Evolutionary conservation across 2,888 invertebrate genomes (phyloP).

Genomic region (Sepiola atlantica): DNA sequence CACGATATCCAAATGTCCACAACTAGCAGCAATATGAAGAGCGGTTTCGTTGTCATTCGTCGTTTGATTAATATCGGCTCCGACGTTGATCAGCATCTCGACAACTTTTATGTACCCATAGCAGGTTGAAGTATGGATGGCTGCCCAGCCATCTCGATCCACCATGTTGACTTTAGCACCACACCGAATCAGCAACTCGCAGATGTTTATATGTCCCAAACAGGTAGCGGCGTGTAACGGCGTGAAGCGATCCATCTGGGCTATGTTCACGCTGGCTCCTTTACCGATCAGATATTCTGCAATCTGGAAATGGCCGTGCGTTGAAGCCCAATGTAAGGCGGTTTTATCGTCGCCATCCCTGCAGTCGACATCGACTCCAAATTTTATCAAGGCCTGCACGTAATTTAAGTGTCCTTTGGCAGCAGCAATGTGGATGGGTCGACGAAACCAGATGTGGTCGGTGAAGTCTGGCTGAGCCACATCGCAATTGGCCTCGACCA

Average conservation of each 20-base stretch:
- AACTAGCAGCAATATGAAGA: constrained; percentile 67
- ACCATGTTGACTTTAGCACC: constrained; percentile 63
- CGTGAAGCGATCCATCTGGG: constrained; percentile 69
- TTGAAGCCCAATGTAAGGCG: constrained; percentile 67
- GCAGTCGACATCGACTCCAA: constrained; percentile 63
- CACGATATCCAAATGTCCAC: constrained; percentile 60
- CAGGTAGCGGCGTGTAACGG: constrained; percentile 70
- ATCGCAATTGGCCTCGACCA: constrained; percentile 64
- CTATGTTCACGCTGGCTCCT: constrained; percentile 63
- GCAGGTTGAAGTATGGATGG: constrained; percentile 69
- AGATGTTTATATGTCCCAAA: constrained; percentile 61
- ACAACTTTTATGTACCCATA: constrained; percentile 64
- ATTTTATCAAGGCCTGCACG: constrained; percentile 58
- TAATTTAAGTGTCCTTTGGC: constrained; percentile 61
- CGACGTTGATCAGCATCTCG: constrained; percentile 58
- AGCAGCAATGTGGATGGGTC: constrained; percentile 68
- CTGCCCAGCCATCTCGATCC: constrained; percentile 70
- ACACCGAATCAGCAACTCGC: constrained; percentile 58
- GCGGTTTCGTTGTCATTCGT: constrained; percentile 65
- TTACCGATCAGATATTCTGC: constrained; percentile 59
- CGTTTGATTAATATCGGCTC: constrained; percentile 59
- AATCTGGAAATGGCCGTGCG: constrained; percentile 59
- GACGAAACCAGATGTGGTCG: constrained; percentile 64
- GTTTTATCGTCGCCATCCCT: constrained; percentile 65
- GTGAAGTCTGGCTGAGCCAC: constrained; percentile 56